phyloP scores from a whole-genome alignment of 2,888 invertebrate genomes.

The Epiblema foenella region DNA sequence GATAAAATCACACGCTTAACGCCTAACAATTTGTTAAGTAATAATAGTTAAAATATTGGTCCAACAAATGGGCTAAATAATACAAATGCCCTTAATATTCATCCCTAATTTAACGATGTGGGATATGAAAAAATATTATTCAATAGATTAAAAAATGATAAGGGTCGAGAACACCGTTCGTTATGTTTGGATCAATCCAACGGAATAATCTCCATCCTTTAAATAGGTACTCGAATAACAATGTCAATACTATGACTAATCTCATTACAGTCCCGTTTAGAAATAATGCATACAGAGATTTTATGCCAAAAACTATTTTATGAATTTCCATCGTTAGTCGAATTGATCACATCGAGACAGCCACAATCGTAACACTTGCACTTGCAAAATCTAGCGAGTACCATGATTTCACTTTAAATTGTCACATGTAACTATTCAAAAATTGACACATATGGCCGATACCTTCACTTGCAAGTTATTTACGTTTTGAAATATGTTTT shows the following conservation, averaged over 20 bases:
- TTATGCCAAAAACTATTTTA: constrained; percentile 70
- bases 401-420: constrained; percentile 56
- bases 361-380: constrained; percentile 73
- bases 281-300: constrained; percentile 81
- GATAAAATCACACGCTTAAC: constrained; percentile 85
- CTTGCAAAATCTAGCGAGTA: constrained; percentile 68
- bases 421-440: constrained; percentile 70
- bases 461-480: constrained; percentile 57
- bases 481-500: constrained; percentile 69
- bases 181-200: constrained; percentile 74
- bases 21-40: constrained; percentile 85
- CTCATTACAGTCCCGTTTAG: constrained; percentile 82
- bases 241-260: constrained; percentile 84
- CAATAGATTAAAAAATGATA: constrained; percentile 84
- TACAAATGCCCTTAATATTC: constrained; percentile 85
- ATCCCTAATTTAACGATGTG: constrained; percentile 84
- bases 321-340: constrained; percentile 68
- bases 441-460: constrained; percentile 76
- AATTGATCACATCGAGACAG: constrained; percentile 80
- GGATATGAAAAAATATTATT: constrained; percentile 85
- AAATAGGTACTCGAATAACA: constrained; percentile 83
- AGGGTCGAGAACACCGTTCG: constrained; percentile 80
- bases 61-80: constrained; percentile 86
- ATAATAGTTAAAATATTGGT: constrained; percentile 85
- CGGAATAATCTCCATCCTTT: constrained; percentile 81